phyloP scores from a whole-genome alignment of 2,113 vertebrate species.

The human (Homo sapiens) region GRCh38 chr15:76243001-76243500 shows the following conservation, averaged over 20 bases:
- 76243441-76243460: not conserved
- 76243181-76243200: not conserved
- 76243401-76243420: not conserved
- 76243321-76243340: not conserved
- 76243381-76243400: conserved; percentile 23
- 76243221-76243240: not conserved
- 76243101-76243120: not conserved
- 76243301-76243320: not conserved
- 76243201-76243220: not conserved
- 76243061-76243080: not conserved
- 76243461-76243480: not conserved
- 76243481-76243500: not conserved
- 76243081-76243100: not conserved
- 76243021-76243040: not conserved
- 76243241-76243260: not conserved
- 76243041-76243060: not conserved
- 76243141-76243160: not conserved
- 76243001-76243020: not conserved
- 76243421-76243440: not conserved
- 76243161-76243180: not conserved
- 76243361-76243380: conserved; percentile 8
- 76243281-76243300: no score
- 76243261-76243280: not conserved
- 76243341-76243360: not conserved
- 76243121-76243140: not conserved